phyloP scores from a whole-genome alignment of 2,888 invertebrate genomes.

The Serripes groenlandicus region DNA sequence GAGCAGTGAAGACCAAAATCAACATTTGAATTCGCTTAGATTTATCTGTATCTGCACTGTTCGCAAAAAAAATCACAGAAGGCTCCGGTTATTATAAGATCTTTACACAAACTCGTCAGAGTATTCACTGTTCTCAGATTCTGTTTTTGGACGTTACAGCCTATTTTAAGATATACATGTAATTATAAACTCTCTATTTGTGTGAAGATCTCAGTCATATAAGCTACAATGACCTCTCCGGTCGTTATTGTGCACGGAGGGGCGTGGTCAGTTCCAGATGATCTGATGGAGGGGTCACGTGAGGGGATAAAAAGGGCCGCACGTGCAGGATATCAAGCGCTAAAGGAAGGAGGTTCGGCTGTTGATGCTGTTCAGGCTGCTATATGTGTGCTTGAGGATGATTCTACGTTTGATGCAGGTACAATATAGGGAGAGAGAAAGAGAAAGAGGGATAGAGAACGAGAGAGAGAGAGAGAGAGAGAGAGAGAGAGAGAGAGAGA shows the following conservation, averaged over 20 bases:
- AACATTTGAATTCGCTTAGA: no score
- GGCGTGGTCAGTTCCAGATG: constrained; percentile 92
- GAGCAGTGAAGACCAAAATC: no score
- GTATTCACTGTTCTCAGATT: no score
- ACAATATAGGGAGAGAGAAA: constrained; percentile 8
- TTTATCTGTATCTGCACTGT: no score
- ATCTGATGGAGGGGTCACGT: constrained; percentile 89
- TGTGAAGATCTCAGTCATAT: no score
- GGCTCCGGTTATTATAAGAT: no score
- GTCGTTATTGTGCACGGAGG: constrained; percentile 93
- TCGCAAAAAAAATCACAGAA: no score
- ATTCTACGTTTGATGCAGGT: constrained; percentile 94
- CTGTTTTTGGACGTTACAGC: no score
- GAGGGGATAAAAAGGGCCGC: constrained; percentile 90
- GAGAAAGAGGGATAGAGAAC: background rate
- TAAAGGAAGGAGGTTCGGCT: constrained; percentile 87
- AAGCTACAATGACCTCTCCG: constrained; percentile 63
- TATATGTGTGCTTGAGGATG: constrained; percentile 92
- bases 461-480: background rate
- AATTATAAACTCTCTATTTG: no score
- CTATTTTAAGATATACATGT: no score
- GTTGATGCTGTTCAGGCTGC: constrained; percentile 94
- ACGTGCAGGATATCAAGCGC: constrained; percentile 89
- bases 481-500: background rate
- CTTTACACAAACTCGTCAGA: no score